Base-by-base conservation (phyloP, 1,140 invertebrate species). In the Mycetomoellerius zeteki region DNA sequence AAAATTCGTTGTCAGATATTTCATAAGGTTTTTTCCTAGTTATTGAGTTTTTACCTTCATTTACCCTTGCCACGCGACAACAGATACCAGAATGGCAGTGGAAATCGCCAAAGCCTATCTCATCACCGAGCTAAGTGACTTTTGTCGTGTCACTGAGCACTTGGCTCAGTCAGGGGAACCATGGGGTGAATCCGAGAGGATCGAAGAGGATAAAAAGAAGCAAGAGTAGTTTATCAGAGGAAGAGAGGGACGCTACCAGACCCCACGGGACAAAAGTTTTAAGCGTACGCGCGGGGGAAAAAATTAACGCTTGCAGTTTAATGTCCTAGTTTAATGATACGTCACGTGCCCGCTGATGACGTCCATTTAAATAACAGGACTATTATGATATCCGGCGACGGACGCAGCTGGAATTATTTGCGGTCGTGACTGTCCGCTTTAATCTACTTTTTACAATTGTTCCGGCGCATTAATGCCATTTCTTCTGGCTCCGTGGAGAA, bases 61-160 rank as follows among this genome's bases (percentile, higher is more conserved):
- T 87, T 72, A 81, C n/a, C 56, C 64, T 52, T 65, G 33, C 67
- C 47, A 52, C 27, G 37, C 72, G 12, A 73, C 58, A 65, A 82
- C 37, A 64, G 33, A 62, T 73, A 69, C 33, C 56, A 37, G 43
- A 76, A 84, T 19, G n/a, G 7, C 37, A 77, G 43, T 82, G 47
- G 81, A 90, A 88, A 85, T 90, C 81, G 62, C 60, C 60, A n/a
- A 85, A 76, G 58, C 75, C 72, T 56, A 47, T 6, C 54, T 89
- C 54, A 87, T 93, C 90, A 89, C 90, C 87, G 90, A 88, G 89
- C 88, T 93, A 93, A 93, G 91, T 92, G 93, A 93, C 90, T 93
- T 93, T 93, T 93, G 91, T 91, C 93, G 92, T 92, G 89, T 93
- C 91, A 93, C 80, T 80, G 86, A 85, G 91, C 88, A 92, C 92